Evolutionary conservation across 2,888 invertebrate species (phyloP).

Genomic region (Baronia brevicornis): DNA sequence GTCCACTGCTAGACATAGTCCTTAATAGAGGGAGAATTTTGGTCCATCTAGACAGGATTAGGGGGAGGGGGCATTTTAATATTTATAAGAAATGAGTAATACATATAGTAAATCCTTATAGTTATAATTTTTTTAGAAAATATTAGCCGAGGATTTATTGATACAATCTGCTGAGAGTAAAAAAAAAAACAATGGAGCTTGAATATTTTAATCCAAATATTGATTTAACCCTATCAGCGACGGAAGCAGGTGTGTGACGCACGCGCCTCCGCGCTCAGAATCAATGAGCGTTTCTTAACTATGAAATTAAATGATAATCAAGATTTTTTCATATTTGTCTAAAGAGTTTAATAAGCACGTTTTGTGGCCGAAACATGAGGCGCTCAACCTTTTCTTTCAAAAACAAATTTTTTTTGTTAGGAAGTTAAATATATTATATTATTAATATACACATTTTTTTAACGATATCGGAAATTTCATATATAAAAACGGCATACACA

Average conservation of each 20-base stretch:
- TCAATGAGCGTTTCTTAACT: slow-evolving; percentile 68
- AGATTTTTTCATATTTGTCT: slow-evolving; percentile 62
- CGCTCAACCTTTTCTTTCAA: slow-evolving; percentile 31
- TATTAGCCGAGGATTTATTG: slow-evolving; percentile 9
- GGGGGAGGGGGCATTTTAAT: too few relatives aligned
- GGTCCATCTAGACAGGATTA: too few relatives aligned
- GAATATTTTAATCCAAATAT: slow-evolving; percentile 71
- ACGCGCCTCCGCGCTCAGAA: slow-evolving; percentile 52
- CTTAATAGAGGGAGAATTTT: too few relatives aligned
- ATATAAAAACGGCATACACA: too few relatives aligned
- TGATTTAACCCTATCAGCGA: slow-evolving; percentile 72
- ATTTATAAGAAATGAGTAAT: too few relatives aligned
- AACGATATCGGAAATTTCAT: too few relatives aligned
- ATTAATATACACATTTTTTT: too few relatives aligned
- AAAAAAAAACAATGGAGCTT: slow-evolving; percentile 52
- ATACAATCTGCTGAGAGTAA: slow-evolving; percentile 15
- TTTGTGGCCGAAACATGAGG: slow-evolving; percentile 38
- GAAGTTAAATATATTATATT: too few relatives aligned
- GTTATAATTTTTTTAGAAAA: slow-evolving; percentile 8
- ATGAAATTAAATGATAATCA: slow-evolving; percentile 76
- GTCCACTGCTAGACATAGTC: too few relatives aligned
- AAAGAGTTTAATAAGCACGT: slow-evolving; percentile 62
- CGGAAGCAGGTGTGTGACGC: slow-evolving; percentile 69
- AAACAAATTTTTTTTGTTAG: neutral
- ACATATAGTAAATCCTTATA: neutral